Conservation (phyloP, 2,113 vertebrate genomes). For the Nipponia nippon region DNA sequence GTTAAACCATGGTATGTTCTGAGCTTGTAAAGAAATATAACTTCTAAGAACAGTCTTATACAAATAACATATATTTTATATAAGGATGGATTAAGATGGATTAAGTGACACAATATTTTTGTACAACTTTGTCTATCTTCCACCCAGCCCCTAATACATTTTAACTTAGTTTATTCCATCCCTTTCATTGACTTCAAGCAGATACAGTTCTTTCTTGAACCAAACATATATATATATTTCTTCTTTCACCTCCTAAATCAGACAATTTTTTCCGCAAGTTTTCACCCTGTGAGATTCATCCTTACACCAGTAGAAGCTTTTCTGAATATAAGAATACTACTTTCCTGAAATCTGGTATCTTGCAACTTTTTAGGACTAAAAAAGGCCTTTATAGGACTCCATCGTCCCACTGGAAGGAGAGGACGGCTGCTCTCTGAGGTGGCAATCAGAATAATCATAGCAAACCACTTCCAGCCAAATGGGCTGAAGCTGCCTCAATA, state of each 20-base stretch:
- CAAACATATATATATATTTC: background rate
- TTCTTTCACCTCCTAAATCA: background rate
- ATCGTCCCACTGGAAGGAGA: background rate
- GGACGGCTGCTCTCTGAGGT: background rate
- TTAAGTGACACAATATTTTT: background rate
- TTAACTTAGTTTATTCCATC: background rate
- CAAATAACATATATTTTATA: background rate
- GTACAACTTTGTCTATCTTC: background rate
- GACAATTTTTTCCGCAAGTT: background rate
- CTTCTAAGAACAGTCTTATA: background rate
- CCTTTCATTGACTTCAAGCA: background rate
- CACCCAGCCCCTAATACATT: background rate
- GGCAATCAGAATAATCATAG: background rate
- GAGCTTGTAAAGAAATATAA: background rate
- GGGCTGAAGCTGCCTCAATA: background rate
- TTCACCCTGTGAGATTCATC: background rate
- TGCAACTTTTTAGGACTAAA: background rate
- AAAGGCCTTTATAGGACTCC: background rate
- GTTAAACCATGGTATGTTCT: background rate
- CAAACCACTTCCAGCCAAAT: background rate
- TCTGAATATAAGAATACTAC: background rate
- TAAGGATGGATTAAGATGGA: background rate
- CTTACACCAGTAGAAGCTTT: background rate
- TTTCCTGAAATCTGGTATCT: background rate
- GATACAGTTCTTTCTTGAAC: background rate